Conservation (phyloP, 2,797 vertebrate species). For the Pangasius macronema region DNA sequence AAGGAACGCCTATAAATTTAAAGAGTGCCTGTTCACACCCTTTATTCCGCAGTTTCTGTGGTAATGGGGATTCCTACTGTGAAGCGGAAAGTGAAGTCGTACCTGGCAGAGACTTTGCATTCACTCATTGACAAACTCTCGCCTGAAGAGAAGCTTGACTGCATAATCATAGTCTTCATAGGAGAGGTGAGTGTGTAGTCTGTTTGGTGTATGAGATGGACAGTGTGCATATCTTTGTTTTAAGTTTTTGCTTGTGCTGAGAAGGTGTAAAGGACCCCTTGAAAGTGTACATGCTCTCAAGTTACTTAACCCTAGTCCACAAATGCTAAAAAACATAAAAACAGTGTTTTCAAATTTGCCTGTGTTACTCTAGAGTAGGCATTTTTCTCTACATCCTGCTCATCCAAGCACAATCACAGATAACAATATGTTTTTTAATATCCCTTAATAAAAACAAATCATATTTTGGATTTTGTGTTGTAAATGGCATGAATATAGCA, state of each 20-base stretch:
- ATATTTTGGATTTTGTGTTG: not conserved
- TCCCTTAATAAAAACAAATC: not conserved
- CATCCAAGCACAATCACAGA: not conserved
- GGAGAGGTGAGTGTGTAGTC: conserved; percentile 88
- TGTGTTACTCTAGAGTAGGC: not conserved
- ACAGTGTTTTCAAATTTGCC: not conserved
- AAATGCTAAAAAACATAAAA: not conserved
- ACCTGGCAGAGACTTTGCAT: conserved; percentile 93
- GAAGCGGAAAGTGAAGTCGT: conserved; percentile 97
- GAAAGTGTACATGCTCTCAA: not conserved
- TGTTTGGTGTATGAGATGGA: not conserved
- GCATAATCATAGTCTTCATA: conserved; percentile 94
- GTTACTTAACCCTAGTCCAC: not conserved
- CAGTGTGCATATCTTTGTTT: not conserved
- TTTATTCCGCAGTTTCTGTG: conserved; percentile 86
- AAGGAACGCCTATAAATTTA: not conserved
- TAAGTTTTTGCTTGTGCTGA: not conserved
- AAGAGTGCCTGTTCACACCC: not conserved
- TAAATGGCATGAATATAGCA: not conserved
- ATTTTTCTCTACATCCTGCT: not conserved
- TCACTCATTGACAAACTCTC: conserved; percentile 97
- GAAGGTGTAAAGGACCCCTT: not conserved
- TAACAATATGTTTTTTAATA: not conserved
- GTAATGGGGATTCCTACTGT: conserved; percentile 99
- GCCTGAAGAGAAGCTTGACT: conserved; percentile 93